These are phyloP conservation scores for Stenolophus ochropezus DNA, from an alignment of 2,888 invertebrate species.

Conservation along the genomic window DNA sequence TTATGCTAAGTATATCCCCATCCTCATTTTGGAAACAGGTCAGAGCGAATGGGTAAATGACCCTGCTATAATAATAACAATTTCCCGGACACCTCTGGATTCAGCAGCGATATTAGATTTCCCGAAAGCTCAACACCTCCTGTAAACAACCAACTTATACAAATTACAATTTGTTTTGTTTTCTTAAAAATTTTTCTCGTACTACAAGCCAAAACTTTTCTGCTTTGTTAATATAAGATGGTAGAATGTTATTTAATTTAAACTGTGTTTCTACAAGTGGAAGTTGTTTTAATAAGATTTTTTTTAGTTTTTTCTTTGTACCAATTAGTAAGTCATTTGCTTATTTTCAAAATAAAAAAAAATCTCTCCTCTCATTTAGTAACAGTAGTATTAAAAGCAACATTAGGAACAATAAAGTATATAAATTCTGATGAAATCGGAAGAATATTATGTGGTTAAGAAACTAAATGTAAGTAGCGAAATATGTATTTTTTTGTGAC, in stretches of 20 bases:
- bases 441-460: too few relatives aligned
- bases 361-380: too few relatives aligned
- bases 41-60: conserved; percentile 22
- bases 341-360: neutral
- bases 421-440: too few relatives aligned
- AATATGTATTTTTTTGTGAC: too few relatives aligned
- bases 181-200: neutral
- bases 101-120: neutral
- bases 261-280: neutral
- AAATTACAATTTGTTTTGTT: conserved; percentile 1
- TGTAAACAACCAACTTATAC: neutral
- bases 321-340: neutral
- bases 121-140: neutral
- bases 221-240: neutral
- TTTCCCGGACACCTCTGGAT: neutral
- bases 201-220: neutral
- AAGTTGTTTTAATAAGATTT: neutral
- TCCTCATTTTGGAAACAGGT: neutral
- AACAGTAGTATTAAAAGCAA: too few relatives aligned
- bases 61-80: conserved; percentile 24
- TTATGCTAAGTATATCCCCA: neutral
- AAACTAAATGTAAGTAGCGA: too few relatives aligned
- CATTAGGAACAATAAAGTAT: too few relatives aligned
- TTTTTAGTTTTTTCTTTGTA: neutral
- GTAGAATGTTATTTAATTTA: neutral